Evolutionary conservation across 2,888 invertebrate genomes (phyloP).

Genomic region (Halictus ligatus): DNA sequence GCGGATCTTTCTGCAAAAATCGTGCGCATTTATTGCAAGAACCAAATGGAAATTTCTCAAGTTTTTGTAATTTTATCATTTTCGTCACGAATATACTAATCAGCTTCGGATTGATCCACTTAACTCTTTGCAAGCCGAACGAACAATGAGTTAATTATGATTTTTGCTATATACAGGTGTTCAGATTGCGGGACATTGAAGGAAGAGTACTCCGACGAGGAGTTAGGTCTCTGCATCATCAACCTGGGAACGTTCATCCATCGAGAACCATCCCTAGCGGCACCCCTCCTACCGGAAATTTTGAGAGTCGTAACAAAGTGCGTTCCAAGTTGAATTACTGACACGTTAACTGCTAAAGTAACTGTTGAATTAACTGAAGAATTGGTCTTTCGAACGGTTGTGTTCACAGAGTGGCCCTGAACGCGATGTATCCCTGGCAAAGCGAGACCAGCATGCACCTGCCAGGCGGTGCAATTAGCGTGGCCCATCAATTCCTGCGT

Average conservation of each 20-base stretch:
- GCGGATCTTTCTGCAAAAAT: no score
- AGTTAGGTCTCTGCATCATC: slow-evolving; percentile 96
- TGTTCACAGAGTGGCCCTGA: slow-evolving; percentile 88
- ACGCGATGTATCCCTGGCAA: slow-evolving; percentile 95
- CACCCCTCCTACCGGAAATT: slow-evolving; percentile 96
- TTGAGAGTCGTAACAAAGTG: slow-evolving; percentile 95
- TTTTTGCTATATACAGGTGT: slow-evolving; percentile 85
- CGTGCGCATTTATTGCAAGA: neutral
- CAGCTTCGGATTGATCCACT: neutral
- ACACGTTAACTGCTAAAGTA: neutral
- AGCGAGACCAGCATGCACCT: slow-evolving; percentile 94
- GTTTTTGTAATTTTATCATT: neutral
- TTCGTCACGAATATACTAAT: neutral
- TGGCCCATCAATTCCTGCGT: slow-evolving; percentile 98
- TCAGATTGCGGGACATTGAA: slow-evolving; percentile 95
- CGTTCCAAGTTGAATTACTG: slow-evolving; percentile 32
- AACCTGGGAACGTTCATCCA: slow-evolving; percentile 98
- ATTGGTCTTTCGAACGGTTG: neutral
- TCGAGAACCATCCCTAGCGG: slow-evolving; percentile 97
- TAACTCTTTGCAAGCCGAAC: neutral
- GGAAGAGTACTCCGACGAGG: slow-evolving; percentile 98
- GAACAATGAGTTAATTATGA: neutral
- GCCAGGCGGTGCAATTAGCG: slow-evolving; percentile 97
- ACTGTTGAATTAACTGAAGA: neutral
- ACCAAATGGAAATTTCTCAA: neutral